Conservation (phyloP, 2,888 invertebrate species). For the Isoperla grammatica region DNA sequence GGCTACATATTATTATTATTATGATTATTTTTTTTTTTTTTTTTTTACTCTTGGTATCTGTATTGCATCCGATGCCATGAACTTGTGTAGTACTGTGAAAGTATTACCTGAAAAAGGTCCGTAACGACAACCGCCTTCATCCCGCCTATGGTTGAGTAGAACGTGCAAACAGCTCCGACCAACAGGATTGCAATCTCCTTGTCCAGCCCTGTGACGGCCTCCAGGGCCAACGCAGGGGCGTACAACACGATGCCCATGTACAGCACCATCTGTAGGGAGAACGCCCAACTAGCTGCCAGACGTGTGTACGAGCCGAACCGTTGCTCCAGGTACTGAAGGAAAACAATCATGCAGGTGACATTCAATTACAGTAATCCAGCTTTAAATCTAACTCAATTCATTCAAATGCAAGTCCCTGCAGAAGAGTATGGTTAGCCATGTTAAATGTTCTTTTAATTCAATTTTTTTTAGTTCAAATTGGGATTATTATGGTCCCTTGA, state of each 20-base stretch:
- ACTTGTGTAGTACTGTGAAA: no score
- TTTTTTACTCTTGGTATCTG: no score
- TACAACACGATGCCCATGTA: slow-evolving; percentile 90
- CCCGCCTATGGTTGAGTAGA: slow-evolving; percentile 83
- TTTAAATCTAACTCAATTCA: no score
- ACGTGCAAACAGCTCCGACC: slow-evolving; percentile 72
- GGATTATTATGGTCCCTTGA: no score
- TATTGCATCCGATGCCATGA: no score
- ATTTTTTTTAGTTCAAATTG: no score
- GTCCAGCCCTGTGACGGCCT: slow-evolving; percentile 75
- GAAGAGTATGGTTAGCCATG: no score
- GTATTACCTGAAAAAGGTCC: slow-evolving; percentile 59
- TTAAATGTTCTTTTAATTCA: no score
- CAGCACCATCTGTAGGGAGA: slow-evolving; percentile 82
- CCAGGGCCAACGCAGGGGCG: slow-evolving; percentile 86
- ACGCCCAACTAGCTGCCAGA: slow-evolving; percentile 73
- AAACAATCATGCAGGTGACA: background rate
- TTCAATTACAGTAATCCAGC: no score
- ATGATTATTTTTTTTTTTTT: no score
- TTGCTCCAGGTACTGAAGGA: slow-evolving; percentile 73
- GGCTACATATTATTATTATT: no score
- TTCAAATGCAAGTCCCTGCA: no score
- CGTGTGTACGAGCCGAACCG: slow-evolving; percentile 76
- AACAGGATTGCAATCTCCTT: slow-evolving; percentile 66
- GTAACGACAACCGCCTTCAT: slow-evolving; percentile 89